Evolutionary conservation across 2,797 vertebrate species (phyloP), one percentile per base, ranked within the genome.

Genomic region (Megalops cyprinoides): DNA sequence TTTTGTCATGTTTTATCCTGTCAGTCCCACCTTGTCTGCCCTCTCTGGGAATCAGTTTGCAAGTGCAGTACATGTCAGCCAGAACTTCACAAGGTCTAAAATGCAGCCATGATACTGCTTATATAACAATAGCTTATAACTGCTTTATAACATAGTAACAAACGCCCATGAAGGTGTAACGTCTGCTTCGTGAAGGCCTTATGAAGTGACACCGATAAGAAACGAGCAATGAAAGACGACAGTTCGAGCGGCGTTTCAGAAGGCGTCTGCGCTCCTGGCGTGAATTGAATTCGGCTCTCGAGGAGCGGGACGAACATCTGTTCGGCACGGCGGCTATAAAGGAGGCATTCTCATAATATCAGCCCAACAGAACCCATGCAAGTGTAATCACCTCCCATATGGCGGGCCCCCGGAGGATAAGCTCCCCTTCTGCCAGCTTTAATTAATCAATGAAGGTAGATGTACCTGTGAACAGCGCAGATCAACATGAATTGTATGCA

Each of bases 361-460:
- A 56, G 74, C 74, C 76, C 60, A 71, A 62, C 42, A 53, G 62
- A 81, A 71, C 42, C 62, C 60, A 60, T 77, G 56, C 75, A 42
- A 51, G 56, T 46, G 74, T 51, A 65, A 56, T 76, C 56, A 39
- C 18, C 44, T 81, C 60, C 60, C 75, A 77, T 81, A 55, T 77
- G 75, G 60, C 4, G 46, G 80, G 42, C 15, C 80, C 37, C 39
- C 76, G 37, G 80, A 77, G 80, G 65, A 81, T 77, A 71, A 42
- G 37, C 60, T 62, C 60, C 51, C 75, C 25, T 56, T 71, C 60
- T 60, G 48, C 62, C 65, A 55, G 48, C 42, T 77, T 81, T 77
- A 81, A 81, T 81, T 51, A 81, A 49, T 53, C 80, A 53, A 76
- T 69, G 53, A 77, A 76, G 55, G 55, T 80, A 42, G 69, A 56